Evolutionary conservation across 2,888 invertebrate species (phyloP).

Genomic region (Alloplasta piceator): DNA sequence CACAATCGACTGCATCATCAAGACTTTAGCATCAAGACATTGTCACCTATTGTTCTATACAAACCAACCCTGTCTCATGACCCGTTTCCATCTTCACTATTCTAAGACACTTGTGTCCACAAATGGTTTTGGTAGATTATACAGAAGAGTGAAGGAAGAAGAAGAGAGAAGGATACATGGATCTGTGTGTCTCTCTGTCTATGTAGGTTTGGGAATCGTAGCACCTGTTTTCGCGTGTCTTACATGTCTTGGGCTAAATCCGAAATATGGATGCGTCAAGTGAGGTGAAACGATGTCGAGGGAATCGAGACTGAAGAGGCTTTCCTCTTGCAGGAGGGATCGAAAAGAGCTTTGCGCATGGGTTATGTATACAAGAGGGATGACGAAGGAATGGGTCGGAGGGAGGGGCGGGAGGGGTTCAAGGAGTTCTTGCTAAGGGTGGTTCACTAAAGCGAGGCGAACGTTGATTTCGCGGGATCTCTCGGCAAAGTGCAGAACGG

Average conservation of each 20-base stretch:
- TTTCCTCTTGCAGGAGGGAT: slow-evolving; percentile 42
- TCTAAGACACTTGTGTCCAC: too few relatives aligned
- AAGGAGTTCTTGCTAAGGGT: too few relatives aligned
- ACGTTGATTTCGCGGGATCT: slow-evolving; percentile 6
- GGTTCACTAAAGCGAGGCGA: neutral
- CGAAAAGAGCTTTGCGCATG: slow-evolving; percentile 49
- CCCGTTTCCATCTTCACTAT: too few relatives aligned
- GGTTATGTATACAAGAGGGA: neutral
- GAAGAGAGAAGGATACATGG: slow-evolving; percentile 20
- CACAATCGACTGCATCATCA: too few relatives aligned
- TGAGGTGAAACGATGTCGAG: slow-evolving; percentile 58
- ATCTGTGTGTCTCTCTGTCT: slow-evolving; percentile 46
- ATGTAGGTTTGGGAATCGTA: slow-evolving; percentile 45
- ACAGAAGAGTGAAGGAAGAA: neutral
- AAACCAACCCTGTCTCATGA: too few relatives aligned
- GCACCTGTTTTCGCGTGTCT: slow-evolving; percentile 60
- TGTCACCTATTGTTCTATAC: too few relatives aligned
- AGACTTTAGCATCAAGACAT: too few relatives aligned
- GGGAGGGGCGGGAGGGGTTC: too few relatives aligned
- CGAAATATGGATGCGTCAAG: slow-evolving; percentile 66
- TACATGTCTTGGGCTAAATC: slow-evolving; percentile 51
- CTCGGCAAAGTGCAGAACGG: neutral
- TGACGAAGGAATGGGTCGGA: neutral
- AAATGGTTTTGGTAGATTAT: too few relatives aligned
- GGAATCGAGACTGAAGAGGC: slow-evolving; percentile 56